Percentiles rank a stretch among this genome's conserved stretches.
Evolutionary conservation across 1,140 invertebrate genomes (phyloP).

Genomic region (Papilio machaon): DNA sequence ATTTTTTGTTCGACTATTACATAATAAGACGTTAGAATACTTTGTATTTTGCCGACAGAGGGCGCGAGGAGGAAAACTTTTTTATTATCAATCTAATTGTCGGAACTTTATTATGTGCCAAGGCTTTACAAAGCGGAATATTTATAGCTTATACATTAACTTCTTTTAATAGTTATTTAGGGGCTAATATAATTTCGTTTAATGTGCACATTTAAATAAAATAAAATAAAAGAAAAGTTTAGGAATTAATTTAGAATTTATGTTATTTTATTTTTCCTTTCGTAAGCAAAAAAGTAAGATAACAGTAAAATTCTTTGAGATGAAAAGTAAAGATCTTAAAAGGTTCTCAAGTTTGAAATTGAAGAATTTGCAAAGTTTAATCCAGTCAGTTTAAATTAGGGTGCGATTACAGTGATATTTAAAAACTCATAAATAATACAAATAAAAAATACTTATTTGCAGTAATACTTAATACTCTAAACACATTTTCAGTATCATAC

Average conservation of each 20-base stretch:
- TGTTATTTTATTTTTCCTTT: background rate
- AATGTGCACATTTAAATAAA: background rate
- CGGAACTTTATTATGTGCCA: constrained; percentile 23
- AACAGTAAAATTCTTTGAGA: background rate
- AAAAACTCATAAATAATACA: background rate
- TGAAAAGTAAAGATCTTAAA: background rate
- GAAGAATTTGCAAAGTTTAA: constrained; percentile 21
- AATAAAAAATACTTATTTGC: background rate
- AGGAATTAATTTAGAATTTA: too few species aligned
- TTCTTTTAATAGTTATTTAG: background rate
- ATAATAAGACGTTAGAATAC: background rate
- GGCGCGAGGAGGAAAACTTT: constrained; percentile 22
- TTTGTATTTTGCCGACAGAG: background rate
- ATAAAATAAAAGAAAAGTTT: too few species aligned
- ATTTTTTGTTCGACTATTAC: background rate
- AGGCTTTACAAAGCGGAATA: constrained; percentile 15
- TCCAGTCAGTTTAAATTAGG: background rate
- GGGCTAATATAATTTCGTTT: background rate
- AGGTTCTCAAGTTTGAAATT: background rate
- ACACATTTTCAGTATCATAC: too few species aligned
- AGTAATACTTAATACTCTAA: background rate
- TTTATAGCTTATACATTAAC: constrained; percentile 14
- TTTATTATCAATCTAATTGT: constrained; percentile 26
- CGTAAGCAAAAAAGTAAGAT: background rate
- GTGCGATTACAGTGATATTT: background rate